phyloP scores from a whole-genome alignment of 2,797 vertebrate species.

The Bradypus variegatus region DNA sequence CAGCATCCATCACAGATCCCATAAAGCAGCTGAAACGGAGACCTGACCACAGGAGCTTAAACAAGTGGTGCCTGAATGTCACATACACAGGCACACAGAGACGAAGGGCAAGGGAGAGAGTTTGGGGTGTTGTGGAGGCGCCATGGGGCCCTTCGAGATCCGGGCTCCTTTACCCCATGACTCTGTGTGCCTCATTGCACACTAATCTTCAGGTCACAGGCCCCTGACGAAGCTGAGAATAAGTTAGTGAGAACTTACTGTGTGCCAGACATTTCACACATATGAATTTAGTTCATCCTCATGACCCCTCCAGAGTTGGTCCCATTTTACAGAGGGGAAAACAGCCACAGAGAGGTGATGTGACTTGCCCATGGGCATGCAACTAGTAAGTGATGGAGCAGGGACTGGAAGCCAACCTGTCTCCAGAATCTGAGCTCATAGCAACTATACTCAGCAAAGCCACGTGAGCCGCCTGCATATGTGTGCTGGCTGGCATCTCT shows the following conservation, averaged over 20 bases:
- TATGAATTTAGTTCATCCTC: neutral
- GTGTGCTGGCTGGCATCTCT: neutral
- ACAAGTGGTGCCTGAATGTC: fast-evolving
- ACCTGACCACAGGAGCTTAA: neutral
- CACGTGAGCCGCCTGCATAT: too few relatives aligned
- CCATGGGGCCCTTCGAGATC: neutral
- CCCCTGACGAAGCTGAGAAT: neutral
- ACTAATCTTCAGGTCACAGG: neutral
- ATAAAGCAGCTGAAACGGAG: fast-evolving
- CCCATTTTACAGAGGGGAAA: neutral
- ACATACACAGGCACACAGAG: fast-evolving
- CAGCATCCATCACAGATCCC: too few relatives aligned
- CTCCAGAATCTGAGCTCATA: neutral
- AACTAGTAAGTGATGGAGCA: neutral
- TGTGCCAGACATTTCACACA: neutral
- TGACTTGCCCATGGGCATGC: neutral
- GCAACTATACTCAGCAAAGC: neutral
- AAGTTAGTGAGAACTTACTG: neutral
- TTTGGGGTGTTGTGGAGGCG: fast-evolving
- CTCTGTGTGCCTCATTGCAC: neutral
- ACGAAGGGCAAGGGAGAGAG: fast-evolving
- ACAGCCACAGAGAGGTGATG: neutral
- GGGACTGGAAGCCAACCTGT: too few relatives aligned
- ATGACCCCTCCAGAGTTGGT: neutral
- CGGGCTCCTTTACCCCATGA: too few relatives aligned